These are phyloP conservation scores for Mesocentrotus franciscanus DNA, from an alignment of 53 echinoderm and acorn worm genomes.

Conservation along the genomic window DNA sequence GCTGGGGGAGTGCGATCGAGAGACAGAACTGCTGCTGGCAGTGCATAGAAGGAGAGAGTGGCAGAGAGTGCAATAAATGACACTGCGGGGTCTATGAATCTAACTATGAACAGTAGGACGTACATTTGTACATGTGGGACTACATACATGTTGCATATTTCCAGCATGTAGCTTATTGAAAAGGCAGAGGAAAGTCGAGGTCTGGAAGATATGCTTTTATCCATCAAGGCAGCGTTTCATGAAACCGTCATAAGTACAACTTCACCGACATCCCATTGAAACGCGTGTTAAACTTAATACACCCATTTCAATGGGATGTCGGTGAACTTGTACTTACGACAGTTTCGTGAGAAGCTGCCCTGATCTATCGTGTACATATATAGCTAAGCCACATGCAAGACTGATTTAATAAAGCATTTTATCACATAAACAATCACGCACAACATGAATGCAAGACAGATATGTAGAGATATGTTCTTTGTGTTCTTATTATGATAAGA, in stretches of 20 bases:
- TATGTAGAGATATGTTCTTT: background rate
- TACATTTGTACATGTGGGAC: background rate
- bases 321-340: too few relatives aligned
- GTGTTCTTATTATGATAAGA: too few relatives aligned
- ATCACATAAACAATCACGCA: background rate
- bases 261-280: too few relatives aligned
- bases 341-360: too few relatives aligned
- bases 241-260: too few relatives aligned
- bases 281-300: too few relatives aligned
- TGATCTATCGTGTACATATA: background rate
- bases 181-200: background rate
- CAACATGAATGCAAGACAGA: background rate
- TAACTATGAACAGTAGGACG: background rate
- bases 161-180: background rate
- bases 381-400: background rate
- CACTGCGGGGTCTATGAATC: background rate
- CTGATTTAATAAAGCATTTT: background rate
- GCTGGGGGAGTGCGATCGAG: constrained; percentile 63
- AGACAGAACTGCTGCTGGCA: constrained; percentile 35
- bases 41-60: background rate
- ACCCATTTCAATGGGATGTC: too few relatives aligned
- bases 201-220: background rate
- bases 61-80: constrained; percentile 3
- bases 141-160: background rate
- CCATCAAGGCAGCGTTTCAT: too few relatives aligned